Conservation (phyloP, 2,888 invertebrate genomes). For the Tuta absoluta region DNA sequence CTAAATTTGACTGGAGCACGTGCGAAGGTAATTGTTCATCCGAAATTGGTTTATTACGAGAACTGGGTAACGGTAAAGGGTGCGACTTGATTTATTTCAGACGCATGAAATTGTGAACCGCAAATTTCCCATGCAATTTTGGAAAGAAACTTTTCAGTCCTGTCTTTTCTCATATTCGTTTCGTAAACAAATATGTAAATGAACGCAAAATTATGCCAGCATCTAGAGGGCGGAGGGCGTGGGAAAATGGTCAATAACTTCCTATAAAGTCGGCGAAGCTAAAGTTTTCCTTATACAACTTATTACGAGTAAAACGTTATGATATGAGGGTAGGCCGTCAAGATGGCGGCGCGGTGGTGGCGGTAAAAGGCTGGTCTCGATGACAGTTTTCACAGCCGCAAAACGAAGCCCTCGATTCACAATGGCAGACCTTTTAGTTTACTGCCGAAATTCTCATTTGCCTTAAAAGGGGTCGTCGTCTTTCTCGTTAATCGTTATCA, state of each 20-base stretch:
- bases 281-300: conserved; percentile 52
- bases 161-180: conserved; percentile 32
- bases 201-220: conserved; percentile 33
- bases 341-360: conserved; percentile 52
- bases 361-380: conserved; percentile 53
- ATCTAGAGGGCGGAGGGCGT: conserved; percentile 28
- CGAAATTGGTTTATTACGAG: conserved; percentile 38
- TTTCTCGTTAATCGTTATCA: conserved; percentile 39
- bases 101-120: conserved; percentile 32
- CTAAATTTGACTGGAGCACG: conserved; percentile 27
- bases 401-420: conserved; percentile 41
- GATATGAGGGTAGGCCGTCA: conserved; percentile 40
- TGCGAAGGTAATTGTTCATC: conserved; percentile 34
- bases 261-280: conserved; percentile 48
- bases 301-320: conserved; percentile 44
- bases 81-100: conserved; percentile 38
- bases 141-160: conserved; percentile 27
- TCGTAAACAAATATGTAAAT: conserved; percentile 29
- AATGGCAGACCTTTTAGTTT: conserved; percentile 48
- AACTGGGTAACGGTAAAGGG: conserved; percentile 34
- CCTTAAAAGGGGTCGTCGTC: conserved; percentile 43
- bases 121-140: conserved; percentile 30
- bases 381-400: conserved; percentile 49
- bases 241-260: conserved; percentile 42
- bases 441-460: conserved; percentile 45